Conservation (phyloP, 2,797 vertebrate genomes). For the Dendrocincla fuliginosa region DNA sequence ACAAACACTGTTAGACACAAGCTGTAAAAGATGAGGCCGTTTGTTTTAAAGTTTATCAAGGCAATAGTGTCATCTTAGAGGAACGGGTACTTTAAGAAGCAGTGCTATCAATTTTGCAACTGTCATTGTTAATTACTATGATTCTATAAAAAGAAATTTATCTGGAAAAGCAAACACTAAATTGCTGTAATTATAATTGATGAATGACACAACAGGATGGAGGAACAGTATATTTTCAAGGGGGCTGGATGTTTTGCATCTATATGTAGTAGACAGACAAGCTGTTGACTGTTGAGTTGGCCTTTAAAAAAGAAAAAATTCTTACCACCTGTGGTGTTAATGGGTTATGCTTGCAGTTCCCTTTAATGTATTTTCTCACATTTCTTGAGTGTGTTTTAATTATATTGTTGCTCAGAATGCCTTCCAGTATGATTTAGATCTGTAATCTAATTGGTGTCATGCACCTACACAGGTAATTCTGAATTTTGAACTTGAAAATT, state of each 20-base stretch:
- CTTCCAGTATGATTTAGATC: background rate
- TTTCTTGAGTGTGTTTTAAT: slow-evolving; percentile 8
- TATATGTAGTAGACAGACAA: slow-evolving; percentile 16
- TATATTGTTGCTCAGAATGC: background rate
- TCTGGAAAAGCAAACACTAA: slow-evolving; percentile 36
- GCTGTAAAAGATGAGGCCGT: background rate
- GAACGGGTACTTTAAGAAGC: background rate
- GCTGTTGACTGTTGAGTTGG: slow-evolving; percentile 13
- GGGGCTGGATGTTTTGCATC: slow-evolving; percentile 11
- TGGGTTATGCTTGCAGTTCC: background rate
- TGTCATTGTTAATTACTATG: slow-evolving; percentile 6
- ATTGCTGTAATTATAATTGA: slow-evolving; percentile 15
- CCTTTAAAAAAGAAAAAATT: background rate
- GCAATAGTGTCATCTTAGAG: background rate
- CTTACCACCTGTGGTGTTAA: slow-evolving; percentile 40
- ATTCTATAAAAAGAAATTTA: background rate
- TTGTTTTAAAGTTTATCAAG: background rate
- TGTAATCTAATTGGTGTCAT: background rate
- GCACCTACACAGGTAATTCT: background rate
- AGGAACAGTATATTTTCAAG: background rate
- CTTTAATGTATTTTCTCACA: slow-evolving; percentile 6
- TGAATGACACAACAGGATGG: slow-evolving; percentile 21
- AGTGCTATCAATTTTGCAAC: background rate
- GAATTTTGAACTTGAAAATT: background rate
- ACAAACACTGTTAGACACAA: background rate